phyloP scores from a whole-genome alignment of 2,888 invertebrate genomes.

The Glaucopsyche alexis region DNA sequence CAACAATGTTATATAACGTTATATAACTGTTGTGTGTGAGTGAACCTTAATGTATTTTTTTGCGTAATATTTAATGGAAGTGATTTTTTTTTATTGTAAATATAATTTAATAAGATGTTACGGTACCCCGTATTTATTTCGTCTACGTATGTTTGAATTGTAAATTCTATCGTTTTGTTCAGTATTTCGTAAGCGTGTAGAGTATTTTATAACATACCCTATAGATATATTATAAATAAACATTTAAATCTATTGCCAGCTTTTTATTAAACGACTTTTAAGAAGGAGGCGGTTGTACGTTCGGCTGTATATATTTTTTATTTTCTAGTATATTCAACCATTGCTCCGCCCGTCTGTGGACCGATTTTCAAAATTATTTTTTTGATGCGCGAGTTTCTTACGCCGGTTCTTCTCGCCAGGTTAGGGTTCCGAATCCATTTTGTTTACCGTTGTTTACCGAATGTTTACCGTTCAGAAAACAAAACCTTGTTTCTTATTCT shows the following conservation, averaged over 20 bases:
- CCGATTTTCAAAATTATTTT: too few species aligned
- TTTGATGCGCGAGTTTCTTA: too few species aligned
- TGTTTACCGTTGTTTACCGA: too few species aligned
- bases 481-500: too few species aligned
- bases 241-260: conserved; percentile 36
- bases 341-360: too few species aligned
- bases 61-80: conserved; percentile 16
- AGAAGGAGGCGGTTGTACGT: too few species aligned
- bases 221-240: conserved; percentile 72
- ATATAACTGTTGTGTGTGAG: not conserved
- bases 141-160: conserved; percentile 61
- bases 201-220: conserved; percentile 61
- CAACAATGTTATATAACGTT: not conserved
- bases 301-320: too few species aligned
- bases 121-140: conserved; percentile 56
- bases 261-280: conserved; percentile 31
- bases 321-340: too few species aligned
- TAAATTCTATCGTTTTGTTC: conserved; percentile 78
- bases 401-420: too few species aligned
- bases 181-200: conserved; percentile 75
- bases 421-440: too few species aligned
- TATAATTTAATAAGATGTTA: conserved; percentile 67
- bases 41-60: not conserved
- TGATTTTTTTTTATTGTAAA: conserved; percentile 56
- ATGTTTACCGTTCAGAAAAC: too few species aligned